phyloP scores from a whole-genome alignment of 1,140 invertebrate species.

The Halesus radiatus region DNA sequence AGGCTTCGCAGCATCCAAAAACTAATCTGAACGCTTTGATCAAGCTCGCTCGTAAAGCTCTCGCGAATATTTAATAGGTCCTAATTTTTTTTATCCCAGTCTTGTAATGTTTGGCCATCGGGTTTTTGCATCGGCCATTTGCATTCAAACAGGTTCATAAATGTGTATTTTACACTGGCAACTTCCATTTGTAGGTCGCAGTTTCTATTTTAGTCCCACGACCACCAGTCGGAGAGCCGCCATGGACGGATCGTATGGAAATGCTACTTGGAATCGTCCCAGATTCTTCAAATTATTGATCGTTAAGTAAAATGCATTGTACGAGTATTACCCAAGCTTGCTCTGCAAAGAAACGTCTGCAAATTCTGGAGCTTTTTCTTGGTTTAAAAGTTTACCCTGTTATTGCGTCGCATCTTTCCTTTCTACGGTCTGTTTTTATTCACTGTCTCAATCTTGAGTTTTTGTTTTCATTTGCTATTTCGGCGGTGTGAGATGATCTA shows the following conservation, averaged over 20 bases:
- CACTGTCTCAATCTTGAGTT: background rate
- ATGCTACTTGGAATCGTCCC: constrained; percentile 13
- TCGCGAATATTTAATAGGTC: too few relatives aligned
- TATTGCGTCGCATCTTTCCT: too few relatives aligned
- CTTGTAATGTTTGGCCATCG: too few relatives aligned
- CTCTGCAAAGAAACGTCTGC: background rate
- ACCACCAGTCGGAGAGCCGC: constrained; percentile 8
- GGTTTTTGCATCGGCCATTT: background rate
- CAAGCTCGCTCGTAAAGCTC: too few relatives aligned
- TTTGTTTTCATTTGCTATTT: background rate
- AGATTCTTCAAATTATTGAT: constrained; percentile 2
- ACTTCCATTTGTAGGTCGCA: constrained; percentile 8
- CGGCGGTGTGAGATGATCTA: too few relatives aligned
- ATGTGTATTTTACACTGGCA: background rate
- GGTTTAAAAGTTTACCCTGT: background rate
- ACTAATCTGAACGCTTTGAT: too few relatives aligned
- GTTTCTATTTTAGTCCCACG: constrained; percentile 5
- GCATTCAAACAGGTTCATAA: constrained; percentile 8
- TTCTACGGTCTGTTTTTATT: too few relatives aligned
- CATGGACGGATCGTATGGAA: constrained; percentile 11
- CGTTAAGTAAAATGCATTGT: background rate
- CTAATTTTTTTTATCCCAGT: too few relatives aligned
- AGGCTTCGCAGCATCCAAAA: too few relatives aligned
- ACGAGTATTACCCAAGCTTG: background rate
- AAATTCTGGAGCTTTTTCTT: background rate